Percentiles rank a stretch among this genome's conserved stretches.
Evolutionary conservation across 2,797 vertebrate genomes (phyloP).

Genomic region (Sitta carolinensis): DNA sequence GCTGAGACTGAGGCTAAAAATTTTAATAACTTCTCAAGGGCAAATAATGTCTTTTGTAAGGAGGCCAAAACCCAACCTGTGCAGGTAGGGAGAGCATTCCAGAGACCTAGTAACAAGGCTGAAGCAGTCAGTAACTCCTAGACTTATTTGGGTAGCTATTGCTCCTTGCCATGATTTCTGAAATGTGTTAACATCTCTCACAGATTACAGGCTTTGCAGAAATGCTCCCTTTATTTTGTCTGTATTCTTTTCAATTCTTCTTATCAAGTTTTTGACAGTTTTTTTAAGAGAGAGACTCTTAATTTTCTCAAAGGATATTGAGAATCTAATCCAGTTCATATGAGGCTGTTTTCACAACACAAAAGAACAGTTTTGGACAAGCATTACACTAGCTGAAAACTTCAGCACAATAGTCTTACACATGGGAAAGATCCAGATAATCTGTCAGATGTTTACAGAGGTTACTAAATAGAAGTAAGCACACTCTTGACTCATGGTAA

Average conservation of each 20-base stretch:
- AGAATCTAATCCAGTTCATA: constrained; percentile 55
- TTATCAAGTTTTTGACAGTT: constrained; percentile 60
- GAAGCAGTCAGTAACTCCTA: not conserved
- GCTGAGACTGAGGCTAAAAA: not conserved
- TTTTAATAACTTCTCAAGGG: not conserved
- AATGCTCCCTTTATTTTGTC: constrained; percentile 51
- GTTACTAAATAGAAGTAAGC: constrained; percentile 68
- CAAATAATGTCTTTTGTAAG: not conserved
- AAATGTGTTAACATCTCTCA: constrained; percentile 57
- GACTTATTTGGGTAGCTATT: constrained; percentile 1
- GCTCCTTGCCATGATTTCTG: constrained; percentile 20
- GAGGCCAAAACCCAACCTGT: not conserved
- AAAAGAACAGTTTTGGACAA: constrained; percentile 4
- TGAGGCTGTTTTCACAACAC: constrained; percentile 56
- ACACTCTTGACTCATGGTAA: constrained; percentile 41
- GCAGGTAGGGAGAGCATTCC: not conserved
- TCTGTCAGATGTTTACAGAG: constrained; percentile 71
- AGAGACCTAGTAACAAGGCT: not conserved
- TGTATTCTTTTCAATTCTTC: constrained; percentile 56
- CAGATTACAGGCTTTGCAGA: constrained; percentile 40
- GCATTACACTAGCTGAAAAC: constrained; percentile 58
- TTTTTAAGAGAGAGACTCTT: constrained; percentile 2
- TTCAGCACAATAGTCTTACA: constrained; percentile 58
- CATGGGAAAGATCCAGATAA: constrained; percentile 68
- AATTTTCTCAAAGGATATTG: constrained; percentile 63